Percentiles rank a stretch among this genome's conserved stretches.
phyloP scores from a whole-genome alignment of 2,888 invertebrate genomes.

The Augochlorella aurata region DNA sequence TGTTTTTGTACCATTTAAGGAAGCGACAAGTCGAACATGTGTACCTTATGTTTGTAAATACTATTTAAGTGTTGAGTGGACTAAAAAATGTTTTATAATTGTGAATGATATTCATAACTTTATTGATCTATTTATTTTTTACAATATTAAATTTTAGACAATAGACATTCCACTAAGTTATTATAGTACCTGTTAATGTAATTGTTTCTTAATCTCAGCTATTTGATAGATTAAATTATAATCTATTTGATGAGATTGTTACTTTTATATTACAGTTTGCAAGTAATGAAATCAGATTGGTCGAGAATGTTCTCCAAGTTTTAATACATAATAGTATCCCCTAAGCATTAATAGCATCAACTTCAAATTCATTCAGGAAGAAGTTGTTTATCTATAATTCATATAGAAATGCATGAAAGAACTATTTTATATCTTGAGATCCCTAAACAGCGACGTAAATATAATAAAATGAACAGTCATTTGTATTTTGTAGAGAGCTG shows the following conservation, averaged over 20 bases:
- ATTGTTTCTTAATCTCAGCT: not conserved
- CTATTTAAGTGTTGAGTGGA: not conserved
- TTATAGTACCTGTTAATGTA: not conserved
- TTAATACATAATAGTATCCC: not conserved
- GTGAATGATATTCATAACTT: not conserved
- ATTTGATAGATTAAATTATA: slow-evolving; percentile 18
- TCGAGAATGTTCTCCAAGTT: slow-evolving; percentile 31
- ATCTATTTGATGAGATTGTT: slow-evolving; percentile 22
- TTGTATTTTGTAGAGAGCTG: slow-evolving; percentile 37
- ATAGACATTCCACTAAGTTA: slow-evolving; percentile 21
- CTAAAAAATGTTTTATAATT: not conserved
- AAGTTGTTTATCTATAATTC: slow-evolving; percentile 25
- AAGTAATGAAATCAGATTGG: slow-evolving; percentile 22
- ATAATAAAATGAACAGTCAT: slow-evolving; percentile 7
- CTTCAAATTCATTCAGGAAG: slow-evolving; percentile 10
- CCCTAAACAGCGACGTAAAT: slow-evolving; percentile 3
- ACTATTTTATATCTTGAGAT: slow-evolving; percentile 43
- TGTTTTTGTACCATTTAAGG: not conserved
- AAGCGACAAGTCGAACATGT: not conserved
- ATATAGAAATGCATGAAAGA: slow-evolving; percentile 24
- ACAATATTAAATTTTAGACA: not conserved
- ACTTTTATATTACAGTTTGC: slow-evolving; percentile 16
- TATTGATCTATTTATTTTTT: slow-evolving; percentile 11
- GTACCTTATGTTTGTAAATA: slow-evolving; percentile 9
- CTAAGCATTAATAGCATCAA: slow-evolving; percentile 3